These are phyloP conservation scores for Enteromius treurensis DNA, from an alignment of 2,797 vertebrate genomes.

Conservation along the genomic window DNA sequence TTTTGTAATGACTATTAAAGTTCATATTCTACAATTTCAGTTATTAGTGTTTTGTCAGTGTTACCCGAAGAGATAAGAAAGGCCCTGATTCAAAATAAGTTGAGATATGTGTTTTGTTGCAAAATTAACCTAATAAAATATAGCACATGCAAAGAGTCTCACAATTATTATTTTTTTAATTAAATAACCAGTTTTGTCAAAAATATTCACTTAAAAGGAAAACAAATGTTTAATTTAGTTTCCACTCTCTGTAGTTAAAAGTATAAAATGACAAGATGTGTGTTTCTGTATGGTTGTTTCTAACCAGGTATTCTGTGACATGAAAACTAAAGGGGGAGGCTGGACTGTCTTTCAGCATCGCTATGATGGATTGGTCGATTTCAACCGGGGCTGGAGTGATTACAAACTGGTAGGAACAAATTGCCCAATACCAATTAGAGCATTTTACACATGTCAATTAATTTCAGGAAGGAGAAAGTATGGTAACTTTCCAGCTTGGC, in stretches of 20 bases:
- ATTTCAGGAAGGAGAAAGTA: neutral
- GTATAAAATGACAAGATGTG: neutral
- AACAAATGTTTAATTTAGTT: neutral
- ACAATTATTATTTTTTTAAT: neutral
- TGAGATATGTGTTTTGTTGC: neutral
- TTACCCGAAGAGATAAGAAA: neutral
- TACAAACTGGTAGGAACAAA: slow-evolving; percentile 78
- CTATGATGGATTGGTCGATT: slow-evolving; percentile 79
- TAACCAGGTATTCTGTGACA: slow-evolving; percentile 83
- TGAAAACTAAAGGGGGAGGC: slow-evolving; percentile 83
- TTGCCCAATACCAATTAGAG: neutral
- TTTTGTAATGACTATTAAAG: neutral
- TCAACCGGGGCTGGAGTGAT: slow-evolving; percentile 82
- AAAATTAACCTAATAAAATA: slow-evolving; percentile 9
- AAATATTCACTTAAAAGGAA: slow-evolving; percentile 1
- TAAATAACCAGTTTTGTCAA: neutral
- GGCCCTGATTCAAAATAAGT: neutral
- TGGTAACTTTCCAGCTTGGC: neutral
- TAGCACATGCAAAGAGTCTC: neutral
- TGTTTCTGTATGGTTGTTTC: slow-evolving; percentile 17
- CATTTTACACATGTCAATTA: neutral
- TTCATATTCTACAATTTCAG: neutral
- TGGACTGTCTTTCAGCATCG: slow-evolving; percentile 86
- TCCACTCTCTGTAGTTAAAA: neutral
- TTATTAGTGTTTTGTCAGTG: slow-evolving; percentile 11